phyloP scores from a whole-genome alignment of 1,140 invertebrate species.

The Megalonaias nervosa region DNA sequence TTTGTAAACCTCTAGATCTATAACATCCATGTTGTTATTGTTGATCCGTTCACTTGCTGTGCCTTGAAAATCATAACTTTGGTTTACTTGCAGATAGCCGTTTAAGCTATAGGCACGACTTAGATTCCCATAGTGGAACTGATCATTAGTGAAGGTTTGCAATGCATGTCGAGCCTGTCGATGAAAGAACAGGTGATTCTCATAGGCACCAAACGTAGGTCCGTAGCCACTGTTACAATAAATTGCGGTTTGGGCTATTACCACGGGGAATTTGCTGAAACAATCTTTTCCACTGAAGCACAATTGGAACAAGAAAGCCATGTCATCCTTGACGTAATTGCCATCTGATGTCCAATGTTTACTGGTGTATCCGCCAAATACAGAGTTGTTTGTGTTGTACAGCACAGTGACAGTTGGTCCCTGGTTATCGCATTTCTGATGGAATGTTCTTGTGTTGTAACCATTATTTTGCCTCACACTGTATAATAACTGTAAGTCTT shows the following conservation, averaged over 20 bases:
- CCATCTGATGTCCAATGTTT: slow-evolving; percentile 19
- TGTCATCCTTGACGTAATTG: slow-evolving; percentile 14
- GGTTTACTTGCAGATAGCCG: neutral
- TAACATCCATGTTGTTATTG: slow-evolving; percentile 17
- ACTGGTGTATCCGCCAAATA: slow-evolving; percentile 43
- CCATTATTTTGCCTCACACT: slow-evolving; percentile 37
- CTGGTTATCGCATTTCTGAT: slow-evolving; percentile 38
- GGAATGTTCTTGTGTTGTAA: slow-evolving; percentile 30
- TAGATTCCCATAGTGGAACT: too few relatives aligned
- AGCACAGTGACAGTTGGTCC: slow-evolving; percentile 42
- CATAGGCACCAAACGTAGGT: slow-evolving; percentile 25
- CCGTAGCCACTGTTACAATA: slow-evolving; percentile 9
- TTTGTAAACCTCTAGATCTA: slow-evolving; percentile 31
- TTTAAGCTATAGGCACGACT: slow-evolving; percentile 7
- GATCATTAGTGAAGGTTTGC: too few relatives aligned
- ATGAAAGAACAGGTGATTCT: slow-evolving; percentile 20
- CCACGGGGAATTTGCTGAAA: slow-evolving; percentile 21
- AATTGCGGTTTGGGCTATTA: slow-evolving; percentile 5
- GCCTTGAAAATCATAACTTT: slow-evolving; percentile 10
- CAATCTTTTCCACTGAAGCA: slow-evolving; percentile 4
- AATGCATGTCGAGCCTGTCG: neutral
- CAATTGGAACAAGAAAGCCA: slow-evolving; percentile 40
- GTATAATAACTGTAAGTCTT: slow-evolving; percentile 37
- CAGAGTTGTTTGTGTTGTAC: slow-evolving; percentile 33
- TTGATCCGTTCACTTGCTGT: slow-evolving; percentile 2